Percentiles rank a stretch among this genome's conserved stretches.
Conservation (phyloP, 2,113 vertebrate species). For the Rhodinocichla rosea region DNA sequence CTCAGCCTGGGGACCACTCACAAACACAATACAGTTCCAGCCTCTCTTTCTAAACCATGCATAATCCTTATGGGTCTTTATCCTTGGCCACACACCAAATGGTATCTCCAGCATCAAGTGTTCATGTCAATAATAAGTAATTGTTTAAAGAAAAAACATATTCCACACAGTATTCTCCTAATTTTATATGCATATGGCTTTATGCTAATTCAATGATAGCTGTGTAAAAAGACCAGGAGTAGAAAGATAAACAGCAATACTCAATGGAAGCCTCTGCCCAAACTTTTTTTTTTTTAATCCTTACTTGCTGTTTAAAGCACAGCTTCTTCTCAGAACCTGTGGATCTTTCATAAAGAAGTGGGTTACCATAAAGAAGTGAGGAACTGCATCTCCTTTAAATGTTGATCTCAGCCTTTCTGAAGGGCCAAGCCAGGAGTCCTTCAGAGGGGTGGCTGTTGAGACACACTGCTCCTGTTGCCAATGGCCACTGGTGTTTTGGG, state of each 20-base stretch:
- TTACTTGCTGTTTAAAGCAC: not conserved
- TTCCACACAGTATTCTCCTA: not conserved
- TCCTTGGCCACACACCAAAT: not conserved
- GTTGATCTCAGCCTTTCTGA: not conserved
- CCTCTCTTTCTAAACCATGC: not conserved
- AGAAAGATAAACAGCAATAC: not conserved
- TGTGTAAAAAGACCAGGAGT: not conserved
- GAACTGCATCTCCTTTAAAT: not conserved
- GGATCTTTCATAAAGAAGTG: not conserved
- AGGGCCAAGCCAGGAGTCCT: not conserved
- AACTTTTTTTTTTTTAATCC: not conserved
- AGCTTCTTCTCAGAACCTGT: not conserved
- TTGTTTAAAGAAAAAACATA: not conserved
- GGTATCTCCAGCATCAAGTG: not conserved
- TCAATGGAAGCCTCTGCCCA: not conserved
- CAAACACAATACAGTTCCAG: not conserved
- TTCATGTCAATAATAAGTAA: not conserved
- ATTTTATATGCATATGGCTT: not conserved
- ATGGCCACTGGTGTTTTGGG: not conserved
- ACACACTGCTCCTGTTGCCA: not conserved
- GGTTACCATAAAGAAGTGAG: not conserved
- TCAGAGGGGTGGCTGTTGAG: not conserved
- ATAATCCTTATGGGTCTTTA: not conserved
- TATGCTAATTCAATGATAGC: not conserved
- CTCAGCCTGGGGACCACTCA: too few species aligned